Percentiles rank a stretch among this genome's conserved stretches.
phyloP scores from a whole-genome alignment of 1,140 invertebrate species.

The Cydia splendana region DNA sequence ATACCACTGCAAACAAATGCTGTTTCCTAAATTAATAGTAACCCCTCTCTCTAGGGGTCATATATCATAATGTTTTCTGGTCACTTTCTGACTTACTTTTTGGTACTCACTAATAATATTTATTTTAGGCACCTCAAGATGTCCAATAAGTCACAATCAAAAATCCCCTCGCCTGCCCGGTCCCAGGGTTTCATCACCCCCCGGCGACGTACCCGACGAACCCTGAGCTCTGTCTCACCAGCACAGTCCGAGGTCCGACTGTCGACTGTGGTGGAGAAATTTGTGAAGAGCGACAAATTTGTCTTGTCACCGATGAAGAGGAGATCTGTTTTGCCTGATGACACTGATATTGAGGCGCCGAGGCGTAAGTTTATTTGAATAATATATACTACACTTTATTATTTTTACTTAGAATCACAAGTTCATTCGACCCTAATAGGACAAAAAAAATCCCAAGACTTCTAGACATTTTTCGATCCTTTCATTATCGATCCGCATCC shows the following conservation, averaged over 20 bases:
- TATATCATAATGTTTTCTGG: too few species aligned
- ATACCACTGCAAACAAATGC: too few species aligned
- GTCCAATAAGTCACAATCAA: constrained; percentile 42
- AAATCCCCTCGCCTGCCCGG: constrained; percentile 58
- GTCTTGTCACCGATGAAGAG: constrained; percentile 53
- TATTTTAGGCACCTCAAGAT: not conserved
- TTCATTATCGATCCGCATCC: too few species aligned
- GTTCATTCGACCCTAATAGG: too few species aligned
- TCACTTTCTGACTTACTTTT: too few species aligned
- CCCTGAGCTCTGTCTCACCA: constrained; percentile 59
- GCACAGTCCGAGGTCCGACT: constrained; percentile 50
- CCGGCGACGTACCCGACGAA: constrained; percentile 43
- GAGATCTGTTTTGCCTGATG: constrained; percentile 56
- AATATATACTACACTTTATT: too few species aligned
- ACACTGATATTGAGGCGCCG: constrained; percentile 61
- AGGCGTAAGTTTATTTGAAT: constrained; percentile 50
- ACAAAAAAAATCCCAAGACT: too few species aligned
- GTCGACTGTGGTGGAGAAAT: constrained; percentile 49
- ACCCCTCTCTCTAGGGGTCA: too few species aligned
- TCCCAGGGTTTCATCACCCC: constrained; percentile 54
- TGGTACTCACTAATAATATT: not conserved
- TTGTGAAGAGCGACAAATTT: constrained; percentile 49
- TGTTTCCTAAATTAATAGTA: too few species aligned
- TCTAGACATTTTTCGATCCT: too few species aligned
- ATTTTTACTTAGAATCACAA: too few species aligned